Percentiles rank a stretch among this genome's conserved stretches.
Conservation (phyloP, 2,113 vertebrate genomes). For the Dipodomys merriami region DNA sequence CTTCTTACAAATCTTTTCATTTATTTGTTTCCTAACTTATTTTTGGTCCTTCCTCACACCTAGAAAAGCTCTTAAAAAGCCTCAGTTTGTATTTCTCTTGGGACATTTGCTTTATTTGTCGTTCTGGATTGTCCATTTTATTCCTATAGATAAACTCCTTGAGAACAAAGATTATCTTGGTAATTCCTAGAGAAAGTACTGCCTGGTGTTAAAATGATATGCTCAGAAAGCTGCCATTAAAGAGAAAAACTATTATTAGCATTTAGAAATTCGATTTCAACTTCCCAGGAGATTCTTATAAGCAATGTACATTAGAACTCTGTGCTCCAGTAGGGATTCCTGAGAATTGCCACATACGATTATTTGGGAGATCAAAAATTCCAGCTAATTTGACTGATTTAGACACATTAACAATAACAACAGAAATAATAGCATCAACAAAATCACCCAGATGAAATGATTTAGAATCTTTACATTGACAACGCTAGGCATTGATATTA, state of each 20-base stretch:
- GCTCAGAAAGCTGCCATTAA: background rate
- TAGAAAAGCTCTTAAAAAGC: background rate
- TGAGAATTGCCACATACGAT: background rate
- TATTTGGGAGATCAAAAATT: background rate
- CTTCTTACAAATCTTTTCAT: background rate
- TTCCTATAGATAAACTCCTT: background rate
- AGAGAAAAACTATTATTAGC: background rate
- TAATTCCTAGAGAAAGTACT: background rate
- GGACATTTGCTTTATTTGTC: background rate
- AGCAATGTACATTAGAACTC: background rate
- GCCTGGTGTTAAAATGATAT: background rate
- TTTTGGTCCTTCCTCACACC: background rate
- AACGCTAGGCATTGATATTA: background rate
- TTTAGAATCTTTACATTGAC: background rate
- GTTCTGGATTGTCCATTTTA: background rate
- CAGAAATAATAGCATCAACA: background rate
- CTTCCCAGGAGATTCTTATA: background rate
- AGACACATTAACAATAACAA: background rate
- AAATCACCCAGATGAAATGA: background rate
- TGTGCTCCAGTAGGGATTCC: background rate
- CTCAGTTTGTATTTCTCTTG: background rate
- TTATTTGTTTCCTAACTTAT: too few relatives aligned
- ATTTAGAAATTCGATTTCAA: constrained; percentile 3
- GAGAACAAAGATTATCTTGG: background rate
- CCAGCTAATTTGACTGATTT: background rate